Conservation (phyloP, 1,140 invertebrate genomes). For the Lethrus apterus region DNA sequence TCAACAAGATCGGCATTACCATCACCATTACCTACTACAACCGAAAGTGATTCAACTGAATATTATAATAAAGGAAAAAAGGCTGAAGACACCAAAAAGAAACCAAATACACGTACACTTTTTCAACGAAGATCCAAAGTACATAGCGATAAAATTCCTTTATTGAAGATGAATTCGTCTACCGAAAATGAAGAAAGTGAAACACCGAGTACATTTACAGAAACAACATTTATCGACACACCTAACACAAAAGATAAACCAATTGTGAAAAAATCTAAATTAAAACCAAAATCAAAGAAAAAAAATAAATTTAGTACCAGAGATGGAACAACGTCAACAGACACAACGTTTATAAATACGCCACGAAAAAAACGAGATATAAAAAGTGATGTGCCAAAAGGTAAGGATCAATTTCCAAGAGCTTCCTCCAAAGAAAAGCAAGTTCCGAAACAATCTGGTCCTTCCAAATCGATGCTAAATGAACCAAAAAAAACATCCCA, state of each 20-base stretch:
- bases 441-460: constrained; percentile 1
- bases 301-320: constrained; percentile 2
- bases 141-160: constrained; percentile 5
- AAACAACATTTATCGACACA: constrained; percentile 12
- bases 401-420: neutral
- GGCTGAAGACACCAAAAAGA: no score
- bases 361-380: neutral
- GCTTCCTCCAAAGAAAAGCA: neutral
- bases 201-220: neutral
- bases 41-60: no score
- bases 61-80: no score
- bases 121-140: no score
- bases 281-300: neutral
- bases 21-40: no score
- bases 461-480: no score
- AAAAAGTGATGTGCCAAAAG: no score
- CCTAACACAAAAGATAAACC: no score
- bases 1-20: no score
- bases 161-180: neutral
- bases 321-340: neutral
- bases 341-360: constrained; percentile 4
- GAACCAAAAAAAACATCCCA: neutral
- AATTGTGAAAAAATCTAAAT: constrained; percentile 5
- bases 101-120: no score
- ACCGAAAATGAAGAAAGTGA: neutral